Evolutionary conservation across 2,888 invertebrate genomes (phyloP).

Genomic region (Amiota mariae): DNA sequence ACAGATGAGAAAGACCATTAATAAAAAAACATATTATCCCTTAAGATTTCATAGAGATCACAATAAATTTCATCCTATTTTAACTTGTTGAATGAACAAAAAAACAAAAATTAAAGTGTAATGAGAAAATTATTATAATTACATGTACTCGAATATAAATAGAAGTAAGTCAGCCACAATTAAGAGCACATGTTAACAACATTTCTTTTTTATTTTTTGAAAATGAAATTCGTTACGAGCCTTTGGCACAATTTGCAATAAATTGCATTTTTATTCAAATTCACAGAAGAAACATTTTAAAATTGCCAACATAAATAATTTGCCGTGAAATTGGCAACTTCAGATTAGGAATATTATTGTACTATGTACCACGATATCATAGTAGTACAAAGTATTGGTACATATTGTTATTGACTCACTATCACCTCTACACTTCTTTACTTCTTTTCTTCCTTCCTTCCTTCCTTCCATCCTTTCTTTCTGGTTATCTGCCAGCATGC

Average conservation of each 20-base stretch:
- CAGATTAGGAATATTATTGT: slow-evolving; percentile 16
- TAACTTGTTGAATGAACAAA: too few species aligned
- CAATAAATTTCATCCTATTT: too few species aligned
- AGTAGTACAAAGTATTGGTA: slow-evolving; percentile 1
- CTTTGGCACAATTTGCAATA: slow-evolving; percentile 43
- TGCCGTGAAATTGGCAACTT: slow-evolving; percentile 67
- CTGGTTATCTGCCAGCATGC: not conserved
- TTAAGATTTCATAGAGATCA: too few species aligned
- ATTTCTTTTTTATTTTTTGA: not conserved
- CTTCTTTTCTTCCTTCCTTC: not conserved
- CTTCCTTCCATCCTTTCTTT: not conserved
- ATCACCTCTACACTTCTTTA: slow-evolving; percentile 8
- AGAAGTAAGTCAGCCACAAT: slow-evolving; percentile 7
- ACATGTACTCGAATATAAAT: too few species aligned
- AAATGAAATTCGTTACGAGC: not conserved
- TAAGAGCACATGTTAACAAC: slow-evolving; percentile 21
- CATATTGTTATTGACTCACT: slow-evolving; percentile 20
- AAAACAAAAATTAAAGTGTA: too few species aligned
- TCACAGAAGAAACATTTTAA: slow-evolving; percentile 39
- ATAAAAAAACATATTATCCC: too few species aligned
- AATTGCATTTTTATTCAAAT: slow-evolving; percentile 72
- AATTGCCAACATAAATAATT: slow-evolving; percentile 65
- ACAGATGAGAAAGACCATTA: too few species aligned
- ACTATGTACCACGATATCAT: too few species aligned
- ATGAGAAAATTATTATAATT: too few species aligned